Evolutionary conservation across 2,888 invertebrate species (phyloP), one percentile per base, ranked within the genome.

Genomic region (Sarcophaga carnaria): DNA sequence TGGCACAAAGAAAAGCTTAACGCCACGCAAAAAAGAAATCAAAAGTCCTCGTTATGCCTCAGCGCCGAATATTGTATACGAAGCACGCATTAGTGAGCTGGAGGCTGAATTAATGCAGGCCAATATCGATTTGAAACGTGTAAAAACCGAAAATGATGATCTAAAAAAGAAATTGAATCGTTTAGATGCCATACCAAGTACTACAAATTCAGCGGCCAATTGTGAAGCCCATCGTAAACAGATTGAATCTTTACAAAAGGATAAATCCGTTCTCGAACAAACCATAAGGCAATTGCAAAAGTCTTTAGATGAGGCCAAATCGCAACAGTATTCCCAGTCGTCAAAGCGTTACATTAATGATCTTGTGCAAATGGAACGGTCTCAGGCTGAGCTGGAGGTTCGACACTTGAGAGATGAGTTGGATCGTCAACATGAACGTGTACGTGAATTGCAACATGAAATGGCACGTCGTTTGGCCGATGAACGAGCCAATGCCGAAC

Each of bases 91-190:
- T 77, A 96, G 97, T 4, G 97, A 97, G 90, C 92, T 97, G 81
- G 97, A 97, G 91, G 97, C 97, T 0, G 97, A 97, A 90, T 93
- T 97, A 67, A 96, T 96, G 10, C 97, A 97, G 91, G 93, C 96
- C 0, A 96, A 95, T 91, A 96, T 97, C 79, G 97, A 97, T 90
- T 92, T 97, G 54, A 96, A 96, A 90, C 96, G 97, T 91, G 93
- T 96, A 1, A 95, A 96, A 90, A 96, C 95, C 79, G 96, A 96
- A 86, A 95, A 95, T 89, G 95, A 95, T 54, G 91, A 93, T 92
- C 89, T 93, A 0, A 94, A 92, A 92, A 93, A 90, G 90, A 94
- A 93, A 89, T 47, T 92, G 54, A 84, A 91, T 0, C 92, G 89
- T 81, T 92, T 80, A 0, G 92, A 92, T 89, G 89, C 91, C 0